Conservation (phyloP, 2,113 vertebrate genomes). For the Hippocampus abdominalis region DNA sequence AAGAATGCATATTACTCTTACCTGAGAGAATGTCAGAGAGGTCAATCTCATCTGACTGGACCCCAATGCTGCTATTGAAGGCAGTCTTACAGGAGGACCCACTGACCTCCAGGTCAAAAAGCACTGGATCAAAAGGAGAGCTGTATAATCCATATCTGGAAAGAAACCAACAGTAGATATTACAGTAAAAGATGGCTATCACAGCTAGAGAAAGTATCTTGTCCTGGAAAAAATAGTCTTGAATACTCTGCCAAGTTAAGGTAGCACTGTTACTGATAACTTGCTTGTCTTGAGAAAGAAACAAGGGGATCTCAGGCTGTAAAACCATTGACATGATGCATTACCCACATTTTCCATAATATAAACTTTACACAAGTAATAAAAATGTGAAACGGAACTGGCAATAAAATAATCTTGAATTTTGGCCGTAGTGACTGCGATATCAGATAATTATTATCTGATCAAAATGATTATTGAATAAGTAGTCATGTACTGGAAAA, state of each 20-base stretch:
- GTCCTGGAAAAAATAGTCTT: neutral
- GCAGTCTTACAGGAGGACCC: conserved; percentile 98
- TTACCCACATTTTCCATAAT: neutral
- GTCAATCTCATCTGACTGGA: conserved; percentile 98
- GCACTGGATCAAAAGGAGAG: conserved; percentile 96
- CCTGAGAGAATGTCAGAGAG: conserved; percentile 98
- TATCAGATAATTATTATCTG: neutral
- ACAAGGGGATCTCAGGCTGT: neutral
- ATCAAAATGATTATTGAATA: neutral
- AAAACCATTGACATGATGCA: neutral
- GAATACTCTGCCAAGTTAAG: neutral
- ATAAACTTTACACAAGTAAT: neutral
- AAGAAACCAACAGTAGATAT: neutral
- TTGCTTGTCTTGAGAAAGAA: neutral
- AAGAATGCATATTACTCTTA: conserved; percentile 38
- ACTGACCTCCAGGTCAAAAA: conserved; percentile 97
- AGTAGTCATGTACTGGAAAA: neutral
- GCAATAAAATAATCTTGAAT: neutral
- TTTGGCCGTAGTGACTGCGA: neutral
- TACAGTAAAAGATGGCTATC: neutral
- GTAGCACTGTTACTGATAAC: neutral
- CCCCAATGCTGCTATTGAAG: conserved; percentile 89
- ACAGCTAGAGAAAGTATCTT: neutral
- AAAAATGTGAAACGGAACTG: neutral
- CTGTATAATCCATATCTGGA: conserved; percentile 94